Evolutionary conservation across 1,140 invertebrate genomes (phyloP), one percentile per base, ranked within the genome.

Genomic region (Scaptomyza graminum): DNA sequence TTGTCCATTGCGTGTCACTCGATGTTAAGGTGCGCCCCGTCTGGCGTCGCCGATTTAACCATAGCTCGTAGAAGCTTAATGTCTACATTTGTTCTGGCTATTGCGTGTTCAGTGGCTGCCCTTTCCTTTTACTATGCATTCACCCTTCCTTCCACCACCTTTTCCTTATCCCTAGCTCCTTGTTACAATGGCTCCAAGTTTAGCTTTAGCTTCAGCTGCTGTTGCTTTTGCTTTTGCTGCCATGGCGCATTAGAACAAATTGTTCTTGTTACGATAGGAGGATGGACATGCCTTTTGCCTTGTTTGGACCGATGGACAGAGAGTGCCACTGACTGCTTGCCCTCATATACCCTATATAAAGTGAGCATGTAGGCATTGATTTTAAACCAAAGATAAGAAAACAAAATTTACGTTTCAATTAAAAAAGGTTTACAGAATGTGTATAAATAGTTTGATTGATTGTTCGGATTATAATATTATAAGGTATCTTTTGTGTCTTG

Each of bases 261-360:
- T 87, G 83, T 84, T 88, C 83, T 87, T 87, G 83, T 87, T 87
- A 74, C 83, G 83, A 88, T 87, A 79, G 83, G 74, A 82, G 71
- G 84, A 79, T 88, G 79, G 71, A 83, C 83, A 83, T 87, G 83
- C 83, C 75, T 76, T 76, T 87, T 88, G 68, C 83, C 83, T 83
- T 87, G 83, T 87, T 88, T 88, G 83, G 83, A 76, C 79, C 79
- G 55, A 79, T 69, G 83, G 71, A 88, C 82, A 77, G 80, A 79
- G 66, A 79, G 66, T 79, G 83, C 82, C 77, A 87, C 81, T 81
- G 83, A 76, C 16, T 50, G 52, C 18, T 54, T 52, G 65, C 25
- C 51, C 22, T 47, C n/a, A 3, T 43, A 59, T 56, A 57, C 71
- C 57, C 65, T 31, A n/a, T n/a, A 41, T n/a, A 41, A 46, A 28